A percentile compares a stretch with the other conserved stretches of the same genome.
These are phyloP conservation scores for Odontocolon sp. DNA, from an alignment of 2,888 invertebrate genomes.

Conservation along the genomic window DNA sequence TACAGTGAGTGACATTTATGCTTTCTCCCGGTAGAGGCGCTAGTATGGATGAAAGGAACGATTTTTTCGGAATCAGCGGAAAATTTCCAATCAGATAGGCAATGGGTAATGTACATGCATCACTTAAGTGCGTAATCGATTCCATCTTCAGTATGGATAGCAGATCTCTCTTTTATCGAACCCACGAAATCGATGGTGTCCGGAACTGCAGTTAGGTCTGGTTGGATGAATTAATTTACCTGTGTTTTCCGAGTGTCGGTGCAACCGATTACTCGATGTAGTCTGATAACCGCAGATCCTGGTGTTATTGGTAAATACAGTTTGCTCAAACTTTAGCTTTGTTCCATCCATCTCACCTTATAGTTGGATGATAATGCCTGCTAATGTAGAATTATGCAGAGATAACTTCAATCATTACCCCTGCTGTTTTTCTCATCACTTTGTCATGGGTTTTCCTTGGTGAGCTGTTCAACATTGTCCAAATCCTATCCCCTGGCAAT, in stretches of 20 bases:
- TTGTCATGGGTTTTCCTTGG: not conserved
- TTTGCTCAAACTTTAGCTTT: slow-evolving; percentile 14
- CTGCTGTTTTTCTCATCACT: slow-evolving; percentile 12
- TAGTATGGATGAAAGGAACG: no score
- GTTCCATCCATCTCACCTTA: slow-evolving; percentile 3
- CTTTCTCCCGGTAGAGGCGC: no score
- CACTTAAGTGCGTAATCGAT: no score
- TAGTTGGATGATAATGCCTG: not conserved
- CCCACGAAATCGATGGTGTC: slow-evolving; percentile 33
- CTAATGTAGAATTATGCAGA: slow-evolving; percentile 34
- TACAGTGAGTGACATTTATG: no score
- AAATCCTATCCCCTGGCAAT: slow-evolving; percentile 1
- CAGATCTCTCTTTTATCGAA: not conserved
- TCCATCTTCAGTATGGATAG: slow-evolving; percentile 23
- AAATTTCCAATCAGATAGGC: no score
- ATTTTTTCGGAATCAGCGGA: no score
- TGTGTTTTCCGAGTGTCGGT: slow-evolving; percentile 17
- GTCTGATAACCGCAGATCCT: slow-evolving; percentile 48
- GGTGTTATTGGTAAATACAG: slow-evolving; percentile 41
- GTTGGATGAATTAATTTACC: slow-evolving; percentile 49
- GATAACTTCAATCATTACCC: slow-evolving; percentile 24
- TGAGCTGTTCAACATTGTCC: not conserved
- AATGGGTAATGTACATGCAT: no score
- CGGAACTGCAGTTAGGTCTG: not conserved
- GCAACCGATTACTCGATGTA: slow-evolving; percentile 44